Base-by-base conservation (phyloP, 2,888 invertebrate species). In the Portevinia maculata region DNA sequence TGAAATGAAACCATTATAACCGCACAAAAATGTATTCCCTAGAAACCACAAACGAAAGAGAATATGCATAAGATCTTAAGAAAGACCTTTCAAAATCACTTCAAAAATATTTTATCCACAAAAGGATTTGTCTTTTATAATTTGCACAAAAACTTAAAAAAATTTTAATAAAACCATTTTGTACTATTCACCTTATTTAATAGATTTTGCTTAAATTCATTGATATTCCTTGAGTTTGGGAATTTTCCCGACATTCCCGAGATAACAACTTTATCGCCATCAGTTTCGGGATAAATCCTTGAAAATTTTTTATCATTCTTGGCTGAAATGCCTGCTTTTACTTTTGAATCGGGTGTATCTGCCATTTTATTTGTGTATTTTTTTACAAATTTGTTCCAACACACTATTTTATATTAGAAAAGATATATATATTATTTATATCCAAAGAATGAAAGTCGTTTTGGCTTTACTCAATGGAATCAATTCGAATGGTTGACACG, bases 151-250 rank as follows among this genome's bases (percentile, higher is more conserved):
- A 4, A 17, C 5, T 24, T 24, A 24, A 24, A 24, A n/a, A n/a
- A n/a, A n/a, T n/a, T n/a, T n/a, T n/a, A n/a, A 11, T n/a, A n/a
- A n/a, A 1, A 9, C 11, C n/a, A n/a, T 9, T 5, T 37, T 37
- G 11, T 2, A 52, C 9, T 21, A 85, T 86, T 87, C 86, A 92
- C 92, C 91, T 92, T 91, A 85, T 93, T 92, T 39, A 93, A 93
- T 5, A 95, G 91, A 88, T 94, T 92, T 52, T 94, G 91, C 85
- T 89, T 90, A 70, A 94, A 94, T 87, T 94, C 93, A 39, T 91
- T 88, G 41, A 94, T 91, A 88, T 93, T 94, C 53, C 92, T 91
- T 0, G 93, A 93, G 86, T 93, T 93, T 0, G 95, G 95, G 86
- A 94, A 93, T 78, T 93, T 89, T 19, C 93, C 93, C 0, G 93